A percentile compares a stretch with the other conserved stretches of the same genome.
These are phyloP conservation scores for Lasioglossum villosulum DNA, from an alignment of 2,888 invertebrate genomes.

Conservation along the genomic window DNA sequence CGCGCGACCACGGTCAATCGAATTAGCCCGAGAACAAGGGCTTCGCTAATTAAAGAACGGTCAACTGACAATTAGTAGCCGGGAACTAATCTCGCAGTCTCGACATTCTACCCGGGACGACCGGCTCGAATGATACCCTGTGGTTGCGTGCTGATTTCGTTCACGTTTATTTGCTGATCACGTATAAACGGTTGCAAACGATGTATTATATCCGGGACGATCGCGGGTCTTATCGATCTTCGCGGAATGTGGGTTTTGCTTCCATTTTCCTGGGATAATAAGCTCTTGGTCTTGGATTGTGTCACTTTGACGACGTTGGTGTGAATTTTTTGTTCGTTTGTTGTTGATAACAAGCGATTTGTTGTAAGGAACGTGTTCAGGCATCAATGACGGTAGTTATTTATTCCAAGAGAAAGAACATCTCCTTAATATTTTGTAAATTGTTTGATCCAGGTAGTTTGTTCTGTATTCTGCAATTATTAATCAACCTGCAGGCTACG, in stretches of 20 bases:
- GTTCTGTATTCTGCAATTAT: background rate
- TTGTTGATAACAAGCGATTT: background rate
- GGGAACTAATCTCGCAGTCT: conserved; percentile 30
- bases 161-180: background rate
- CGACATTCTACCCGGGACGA: background rate
- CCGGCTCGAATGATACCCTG: background rate
- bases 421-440: background rate
- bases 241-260: background rate
- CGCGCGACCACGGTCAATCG: conserved; percentile 63
- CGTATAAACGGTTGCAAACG: background rate
- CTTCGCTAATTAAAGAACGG: conserved; percentile 60
- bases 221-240: background rate
- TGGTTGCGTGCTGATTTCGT: background rate
- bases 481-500: background rate
- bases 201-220: background rate
- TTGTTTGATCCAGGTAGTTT: background rate
- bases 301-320: background rate
- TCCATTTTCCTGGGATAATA: background rate
- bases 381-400: background rate
- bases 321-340: background rate
- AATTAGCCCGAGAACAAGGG: conserved; percentile 56
- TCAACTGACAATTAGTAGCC: conserved; percentile 58
- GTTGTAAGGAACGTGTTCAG: background rate
- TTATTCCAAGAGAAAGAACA: background rate
- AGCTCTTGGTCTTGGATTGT: background rate